These are phyloP conservation scores for Drosophila fuyamai DNA, from an alignment of 1,140 invertebrate genomes.

Conservation along the genomic window DNA sequence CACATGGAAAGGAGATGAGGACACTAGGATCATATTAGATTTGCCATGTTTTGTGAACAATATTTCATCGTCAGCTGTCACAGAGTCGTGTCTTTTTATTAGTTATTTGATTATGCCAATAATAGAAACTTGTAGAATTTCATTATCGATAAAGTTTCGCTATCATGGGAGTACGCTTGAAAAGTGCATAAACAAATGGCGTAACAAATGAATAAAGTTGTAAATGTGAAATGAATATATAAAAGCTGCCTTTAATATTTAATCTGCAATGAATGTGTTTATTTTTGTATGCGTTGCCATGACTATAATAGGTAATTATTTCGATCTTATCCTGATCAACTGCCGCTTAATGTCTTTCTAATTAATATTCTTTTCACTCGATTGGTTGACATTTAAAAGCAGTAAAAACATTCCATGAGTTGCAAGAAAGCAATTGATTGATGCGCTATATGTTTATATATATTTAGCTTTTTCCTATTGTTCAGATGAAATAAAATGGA, in stretches of 20 bases:
- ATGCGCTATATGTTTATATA: slow-evolving; percentile 35
- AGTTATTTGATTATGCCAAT: slow-evolving; percentile 78
- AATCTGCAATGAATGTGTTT: neutral
- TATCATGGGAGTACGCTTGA: slow-evolving; percentile 20
- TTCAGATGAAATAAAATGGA: slow-evolving; percentile 38
- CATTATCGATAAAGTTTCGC: slow-evolving; percentile 74
- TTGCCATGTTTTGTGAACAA: slow-evolving; percentile 67
- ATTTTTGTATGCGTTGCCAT: neutral
- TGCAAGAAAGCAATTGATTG: slow-evolving; percentile 59
- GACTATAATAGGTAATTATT: slow-evolving; percentile 18
- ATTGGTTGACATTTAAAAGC: slow-evolving; percentile 30
- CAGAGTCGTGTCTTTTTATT: slow-evolving; percentile 55
- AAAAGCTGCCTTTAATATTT: neutral
- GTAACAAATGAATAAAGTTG: slow-evolving; percentile 10
- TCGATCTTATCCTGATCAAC: slow-evolving; percentile 38
- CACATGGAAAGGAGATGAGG: slow-evolving; percentile 26
- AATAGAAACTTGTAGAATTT: slow-evolving; percentile 75
- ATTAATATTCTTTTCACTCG: slow-evolving; percentile 55
- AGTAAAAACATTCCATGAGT: slow-evolving; percentile 36
- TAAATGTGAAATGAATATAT: slow-evolving; percentile 8
- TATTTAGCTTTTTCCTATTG: slow-evolving; percentile 21
- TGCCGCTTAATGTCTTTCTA: slow-evolving; percentile 58
- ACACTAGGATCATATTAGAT: slow-evolving; percentile 57
- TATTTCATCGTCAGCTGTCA: slow-evolving; percentile 77
- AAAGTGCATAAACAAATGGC: slow-evolving; percentile 30